These are phyloP conservation scores for Rhinichthys klamathensis DNA, from an alignment of 2,113 vertebrate species.

Conservation along the genomic window DNA sequence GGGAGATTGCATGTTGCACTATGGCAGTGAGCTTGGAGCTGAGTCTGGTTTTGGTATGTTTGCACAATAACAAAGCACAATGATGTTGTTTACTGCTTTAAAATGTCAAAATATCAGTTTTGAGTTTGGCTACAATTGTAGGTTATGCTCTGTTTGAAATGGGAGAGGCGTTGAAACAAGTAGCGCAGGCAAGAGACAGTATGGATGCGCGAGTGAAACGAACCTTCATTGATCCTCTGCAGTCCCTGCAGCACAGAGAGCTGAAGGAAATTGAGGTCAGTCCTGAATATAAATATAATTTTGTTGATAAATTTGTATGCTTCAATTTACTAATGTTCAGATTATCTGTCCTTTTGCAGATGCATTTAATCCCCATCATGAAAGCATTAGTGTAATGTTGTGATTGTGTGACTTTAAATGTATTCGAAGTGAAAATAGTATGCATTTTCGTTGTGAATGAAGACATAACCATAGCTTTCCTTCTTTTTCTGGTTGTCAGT, in stretches of 20 bases:
- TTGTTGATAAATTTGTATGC: background rate
- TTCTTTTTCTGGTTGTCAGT: conserved; percentile 67
- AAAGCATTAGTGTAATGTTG: background rate
- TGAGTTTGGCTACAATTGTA: conserved; percentile 53
- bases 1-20: conserved; percentile 87
- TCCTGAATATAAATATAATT: conserved; percentile 5
- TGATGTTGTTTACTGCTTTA: background rate
- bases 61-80: conserved; percentile 1
- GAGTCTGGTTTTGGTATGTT: conserved; percentile 86
- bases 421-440: background rate
- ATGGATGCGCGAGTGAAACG: conserved; percentile 86
- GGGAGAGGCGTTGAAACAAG: conserved; percentile 87
- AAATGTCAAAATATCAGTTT: background rate
- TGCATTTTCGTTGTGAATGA: background rate
- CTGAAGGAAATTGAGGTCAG: conserved; percentile 89
- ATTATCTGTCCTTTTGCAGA: background rate
- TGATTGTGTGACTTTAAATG: background rate
- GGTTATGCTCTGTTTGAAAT: conserved; percentile 81
- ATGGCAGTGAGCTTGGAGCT: conserved; percentile 84
- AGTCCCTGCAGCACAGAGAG: conserved; percentile 86
- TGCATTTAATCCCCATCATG: background rate
- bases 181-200: conserved; percentile 84
- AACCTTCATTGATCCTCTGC: conserved; percentile 88
- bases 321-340: background rate
- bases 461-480: background rate